These are phyloP conservation scores for Xiphorhynchus erythropygius DNA, from an alignment of 2,797 vertebrate genomes.

Conservation along the genomic window DNA sequence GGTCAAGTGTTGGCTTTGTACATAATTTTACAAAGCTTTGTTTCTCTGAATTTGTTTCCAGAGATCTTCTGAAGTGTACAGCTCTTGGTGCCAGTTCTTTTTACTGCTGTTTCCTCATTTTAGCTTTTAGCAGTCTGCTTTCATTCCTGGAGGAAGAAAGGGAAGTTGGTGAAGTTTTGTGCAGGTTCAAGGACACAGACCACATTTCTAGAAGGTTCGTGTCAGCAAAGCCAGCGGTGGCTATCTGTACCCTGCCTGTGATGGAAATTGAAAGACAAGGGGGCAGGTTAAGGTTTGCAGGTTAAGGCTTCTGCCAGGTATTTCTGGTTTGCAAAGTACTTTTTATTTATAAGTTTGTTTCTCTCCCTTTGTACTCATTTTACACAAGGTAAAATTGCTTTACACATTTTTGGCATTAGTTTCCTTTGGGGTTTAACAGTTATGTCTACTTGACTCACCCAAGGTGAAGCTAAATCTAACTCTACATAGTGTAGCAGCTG, in stretches of 20 bases:
- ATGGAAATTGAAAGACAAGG: neutral
- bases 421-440: neutral
- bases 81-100: neutral
- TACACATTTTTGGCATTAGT: neutral
- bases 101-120: neutral
- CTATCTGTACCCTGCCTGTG: neutral
- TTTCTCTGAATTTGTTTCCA: neutral
- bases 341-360: neutral
- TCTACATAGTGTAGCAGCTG: neutral
- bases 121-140: neutral
- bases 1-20: neutral
- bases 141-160: neutral
- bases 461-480: neutral
- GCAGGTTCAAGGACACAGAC: neutral
- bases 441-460: accelerated
- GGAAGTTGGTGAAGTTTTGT: neutral
- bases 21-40: neutral
- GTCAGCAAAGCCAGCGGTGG: neutral
- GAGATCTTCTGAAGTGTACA: neutral
- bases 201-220: neutral
- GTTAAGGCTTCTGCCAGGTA: neutral
- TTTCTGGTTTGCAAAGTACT: neutral
- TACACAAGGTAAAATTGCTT: neutral
- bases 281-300: neutral
- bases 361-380: accelerated